A percentile compares a stretch with the other conserved stretches of the same genome.
Conservation (phyloP, 2,113 vertebrate genomes). For the Pelecanoides urinatrix region DNA sequence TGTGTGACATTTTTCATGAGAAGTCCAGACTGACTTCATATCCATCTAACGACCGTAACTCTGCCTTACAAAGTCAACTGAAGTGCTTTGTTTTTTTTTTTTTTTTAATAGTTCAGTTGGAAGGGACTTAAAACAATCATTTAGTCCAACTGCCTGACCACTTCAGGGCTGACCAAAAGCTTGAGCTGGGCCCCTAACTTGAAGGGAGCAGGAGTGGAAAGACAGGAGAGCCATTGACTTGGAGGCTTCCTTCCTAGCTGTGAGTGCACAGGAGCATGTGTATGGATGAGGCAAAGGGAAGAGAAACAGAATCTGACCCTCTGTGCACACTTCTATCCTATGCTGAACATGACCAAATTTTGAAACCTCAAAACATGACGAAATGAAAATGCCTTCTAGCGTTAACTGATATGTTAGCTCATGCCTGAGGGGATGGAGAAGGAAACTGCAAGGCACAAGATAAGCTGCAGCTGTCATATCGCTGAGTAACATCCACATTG, state of each 20-base stretch:
- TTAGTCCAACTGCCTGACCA: background rate
- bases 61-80: background rate
- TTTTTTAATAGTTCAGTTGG: no score
- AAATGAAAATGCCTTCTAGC: background rate
- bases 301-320: background rate
- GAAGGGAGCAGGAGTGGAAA: background rate
- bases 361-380: background rate
- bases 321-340: background rate
- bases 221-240: background rate
- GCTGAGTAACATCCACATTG: background rate
- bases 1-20: background rate
- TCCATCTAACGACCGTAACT: background rate
- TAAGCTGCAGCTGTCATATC: background rate
- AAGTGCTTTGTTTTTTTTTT: background rate
- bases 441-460: background rate
- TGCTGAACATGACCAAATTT: background rate
- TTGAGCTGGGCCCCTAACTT: background rate
- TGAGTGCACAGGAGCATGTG: no score
- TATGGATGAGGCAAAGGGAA: background rate
- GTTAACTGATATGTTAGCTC: accelerated
- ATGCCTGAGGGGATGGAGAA: background rate
- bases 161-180: background rate
- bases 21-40: background rate
- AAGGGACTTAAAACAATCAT: background rate
- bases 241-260: background rate